A percentile compares a stretch with the other conserved stretches of the same genome.
These are phyloP conservation scores for Iguana delicatissima DNA, from an alignment of 2,797 vertebrate species.

Conservation along the genomic window DNA sequence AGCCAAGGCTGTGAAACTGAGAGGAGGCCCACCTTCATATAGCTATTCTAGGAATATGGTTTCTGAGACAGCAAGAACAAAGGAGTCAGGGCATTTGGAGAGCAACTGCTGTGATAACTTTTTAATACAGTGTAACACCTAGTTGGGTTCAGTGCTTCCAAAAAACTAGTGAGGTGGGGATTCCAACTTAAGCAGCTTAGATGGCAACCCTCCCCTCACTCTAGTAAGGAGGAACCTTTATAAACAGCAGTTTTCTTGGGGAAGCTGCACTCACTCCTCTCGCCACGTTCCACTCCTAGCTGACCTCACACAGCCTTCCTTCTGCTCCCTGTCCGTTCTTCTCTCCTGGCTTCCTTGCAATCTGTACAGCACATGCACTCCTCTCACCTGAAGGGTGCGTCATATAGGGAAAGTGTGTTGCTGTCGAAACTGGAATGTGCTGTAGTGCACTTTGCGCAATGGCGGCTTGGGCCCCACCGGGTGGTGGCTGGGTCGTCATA, in stretches of 20 bases:
- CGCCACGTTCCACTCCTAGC: fast-evolving
- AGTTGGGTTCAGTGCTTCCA: no score
- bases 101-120: background rate
- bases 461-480: conserved; percentile 92
- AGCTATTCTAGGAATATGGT: background rate
- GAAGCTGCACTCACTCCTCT: fast-evolving
- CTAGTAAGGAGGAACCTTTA: no score
- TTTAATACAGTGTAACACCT: no score
- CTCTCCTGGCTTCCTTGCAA: conserved; percentile 15
- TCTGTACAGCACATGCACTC: conserved; percentile 68
- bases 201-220: background rate
- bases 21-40: background rate
- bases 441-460: conserved; percentile 95
- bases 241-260: background rate
- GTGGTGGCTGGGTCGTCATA: conserved; percentile 96
- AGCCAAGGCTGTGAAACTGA: background rate
- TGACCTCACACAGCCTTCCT: background rate
- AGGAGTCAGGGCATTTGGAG: background rate
- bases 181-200: background rate
- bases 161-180: background rate
- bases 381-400: conserved; percentile 95
- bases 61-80: background rate
- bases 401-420: conserved; percentile 98
- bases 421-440: conserved; percentile 97
- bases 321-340: fast-evolving